Conservation (phyloP, 2,888 invertebrate genomes). For the Eristalis tenax region DNA sequence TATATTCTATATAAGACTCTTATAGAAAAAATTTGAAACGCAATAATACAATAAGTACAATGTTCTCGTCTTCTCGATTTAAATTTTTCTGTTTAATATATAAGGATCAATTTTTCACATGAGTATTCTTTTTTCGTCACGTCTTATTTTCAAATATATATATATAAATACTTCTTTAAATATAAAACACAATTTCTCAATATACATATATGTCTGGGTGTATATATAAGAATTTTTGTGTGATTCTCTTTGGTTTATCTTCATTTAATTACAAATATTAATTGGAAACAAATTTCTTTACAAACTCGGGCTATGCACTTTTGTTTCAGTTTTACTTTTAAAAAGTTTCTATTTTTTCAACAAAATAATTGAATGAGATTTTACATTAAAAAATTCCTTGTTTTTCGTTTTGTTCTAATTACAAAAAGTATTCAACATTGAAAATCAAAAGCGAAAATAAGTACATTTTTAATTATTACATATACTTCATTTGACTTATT, state of each 20-base stretch:
- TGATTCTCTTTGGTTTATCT: conserved; percentile 4
- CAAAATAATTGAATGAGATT: conserved; percentile 45
- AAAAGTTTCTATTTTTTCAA: conserved; percentile 1
- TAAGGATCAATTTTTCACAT: conserved; percentile 63
- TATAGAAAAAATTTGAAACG: conserved; percentile 70
- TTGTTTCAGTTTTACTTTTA: conserved; percentile 20
- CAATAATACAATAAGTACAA: conserved; percentile 70
- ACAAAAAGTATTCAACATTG: conserved; percentile 24
- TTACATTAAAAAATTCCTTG: not conserved
- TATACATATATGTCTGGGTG: not conserved
- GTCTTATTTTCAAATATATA: conserved; percentile 4
- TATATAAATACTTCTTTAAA: not conserved
- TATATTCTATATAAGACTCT: conserved; percentile 52
- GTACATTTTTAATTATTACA: conserved; percentile 20
- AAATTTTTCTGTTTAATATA: conserved; percentile 44
- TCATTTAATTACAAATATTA: conserved; percentile 42
- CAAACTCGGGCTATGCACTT: conserved; percentile 55
- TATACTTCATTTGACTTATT: conserved; percentile 50
- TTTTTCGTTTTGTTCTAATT: conserved; percentile 26
- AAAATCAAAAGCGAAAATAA: conserved; percentile 14
- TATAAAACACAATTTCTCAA: conserved; percentile 2
- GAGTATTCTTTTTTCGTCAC: conserved; percentile 10
- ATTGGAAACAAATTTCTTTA: conserved; percentile 34
- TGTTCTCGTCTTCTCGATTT: conserved; percentile 54
- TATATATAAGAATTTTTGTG: conserved; percentile 5